phyloP scores from a whole-genome alignment of 2,888 invertebrate species.

The Osmoderma eremita region DNA sequence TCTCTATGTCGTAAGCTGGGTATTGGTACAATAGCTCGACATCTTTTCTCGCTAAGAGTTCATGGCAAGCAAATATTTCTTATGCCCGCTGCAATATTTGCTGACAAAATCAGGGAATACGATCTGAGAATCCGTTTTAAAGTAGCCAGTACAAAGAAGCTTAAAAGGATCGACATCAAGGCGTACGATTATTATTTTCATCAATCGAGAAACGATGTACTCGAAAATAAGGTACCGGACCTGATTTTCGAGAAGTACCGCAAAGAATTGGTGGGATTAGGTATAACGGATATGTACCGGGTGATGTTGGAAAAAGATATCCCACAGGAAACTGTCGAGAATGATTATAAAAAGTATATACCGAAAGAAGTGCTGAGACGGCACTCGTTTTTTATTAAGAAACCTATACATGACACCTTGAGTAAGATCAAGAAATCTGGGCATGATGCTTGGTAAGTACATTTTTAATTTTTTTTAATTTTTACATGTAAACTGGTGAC shows the following conservation, averaged over 20 bases:
- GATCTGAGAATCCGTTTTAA: slow-evolving; percentile 86
- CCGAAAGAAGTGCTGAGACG: slow-evolving; percentile 81
- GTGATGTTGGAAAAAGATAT: slow-evolving; percentile 81
- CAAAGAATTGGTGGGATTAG: slow-evolving; percentile 82
- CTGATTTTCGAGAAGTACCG: slow-evolving; percentile 81
- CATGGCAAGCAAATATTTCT: slow-evolving; percentile 75
- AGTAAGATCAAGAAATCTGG: slow-evolving; percentile 68
- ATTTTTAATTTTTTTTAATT: slow-evolving; percentile 10
- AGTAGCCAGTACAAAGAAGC: slow-evolving; percentile 70
- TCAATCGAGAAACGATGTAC: slow-evolving; percentile 84
- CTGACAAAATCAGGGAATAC: slow-evolving; percentile 67
- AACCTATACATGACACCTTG: slow-evolving; percentile 77
- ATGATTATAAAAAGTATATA: slow-evolving; percentile 84
- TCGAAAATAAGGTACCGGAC: slow-evolving; percentile 81
- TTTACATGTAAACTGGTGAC: not conserved
- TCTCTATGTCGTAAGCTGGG: slow-evolving; percentile 75
- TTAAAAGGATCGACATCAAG: slow-evolving; percentile 75
- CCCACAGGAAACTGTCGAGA: slow-evolving; percentile 74
- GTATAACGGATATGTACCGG: slow-evolving; percentile 88
- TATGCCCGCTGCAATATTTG: slow-evolving; percentile 70
- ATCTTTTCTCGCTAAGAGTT: slow-evolving; percentile 80
- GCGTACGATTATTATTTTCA: slow-evolving; percentile 88
- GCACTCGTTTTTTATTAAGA: slow-evolving; percentile 80
- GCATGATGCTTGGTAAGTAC: slow-evolving; percentile 71
- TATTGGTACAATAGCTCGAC: slow-evolving; percentile 80